A percentile compares a stretch with the other conserved stretches of the same genome.
Evolutionary conservation across 2,888 invertebrate species (phyloP).

Genomic region (Crossocerus cetratus): DNA sequence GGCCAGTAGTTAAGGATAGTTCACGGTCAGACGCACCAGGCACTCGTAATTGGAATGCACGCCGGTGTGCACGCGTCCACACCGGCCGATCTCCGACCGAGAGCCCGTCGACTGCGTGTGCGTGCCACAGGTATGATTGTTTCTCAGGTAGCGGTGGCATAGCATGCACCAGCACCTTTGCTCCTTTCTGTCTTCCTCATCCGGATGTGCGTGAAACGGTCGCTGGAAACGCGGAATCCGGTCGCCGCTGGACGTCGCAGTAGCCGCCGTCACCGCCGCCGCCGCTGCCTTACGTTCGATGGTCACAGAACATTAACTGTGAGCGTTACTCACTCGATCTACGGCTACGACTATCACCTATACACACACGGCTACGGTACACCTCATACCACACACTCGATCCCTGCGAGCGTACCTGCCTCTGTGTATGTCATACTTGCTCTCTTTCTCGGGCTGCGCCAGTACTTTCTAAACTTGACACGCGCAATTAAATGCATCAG

Average conservation of each 20-base stretch:
- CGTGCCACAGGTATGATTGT: constrained; percentile 20
- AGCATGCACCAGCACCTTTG: constrained; percentile 23
- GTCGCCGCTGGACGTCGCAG: constrained; percentile 26
- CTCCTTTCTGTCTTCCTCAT: constrained; percentile 37
- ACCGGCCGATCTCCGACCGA: no score
- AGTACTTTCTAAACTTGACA: constrained; percentile 45
- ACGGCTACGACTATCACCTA: no score
- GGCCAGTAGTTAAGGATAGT: constrained; percentile 31
- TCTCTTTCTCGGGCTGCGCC: constrained; percentile 26
- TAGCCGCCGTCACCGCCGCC: constrained; percentile 7
- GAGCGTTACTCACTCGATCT: constrained; percentile 30
- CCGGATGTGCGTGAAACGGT: constrained; percentile 48
- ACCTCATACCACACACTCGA: no score
- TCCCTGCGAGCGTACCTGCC: background rate
- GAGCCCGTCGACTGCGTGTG: no score
- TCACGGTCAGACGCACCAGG: constrained; percentile 15
- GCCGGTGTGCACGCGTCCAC: constrained; percentile 31
- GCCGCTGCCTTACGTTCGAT: constrained; percentile 37
- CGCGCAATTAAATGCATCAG: background rate
- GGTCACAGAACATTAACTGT: constrained; percentile 51
- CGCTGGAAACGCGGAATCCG: constrained; percentile 47
- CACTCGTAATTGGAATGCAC: constrained; percentile 44
- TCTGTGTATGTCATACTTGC: background rate
- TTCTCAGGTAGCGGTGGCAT: constrained; percentile 13
- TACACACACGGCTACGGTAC: no score